Percentiles rank a stretch among this genome's conserved stretches.
Conservation (phyloP, 2,797 vertebrate genomes). For the Clarias fuscus region DNA sequence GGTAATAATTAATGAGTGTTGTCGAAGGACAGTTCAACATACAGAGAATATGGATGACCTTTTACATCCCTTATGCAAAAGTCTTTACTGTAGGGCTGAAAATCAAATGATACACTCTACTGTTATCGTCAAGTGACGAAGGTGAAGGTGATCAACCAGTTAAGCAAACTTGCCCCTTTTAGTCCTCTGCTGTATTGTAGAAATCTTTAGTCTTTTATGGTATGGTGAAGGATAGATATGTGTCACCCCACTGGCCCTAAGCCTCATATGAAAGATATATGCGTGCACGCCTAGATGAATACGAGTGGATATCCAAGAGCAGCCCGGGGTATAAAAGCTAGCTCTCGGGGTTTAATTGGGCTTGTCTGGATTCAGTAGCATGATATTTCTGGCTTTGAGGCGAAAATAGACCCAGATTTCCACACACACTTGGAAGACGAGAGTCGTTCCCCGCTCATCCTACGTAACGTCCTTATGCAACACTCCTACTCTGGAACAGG, state of each 20-base stretch:
- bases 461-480: constrained; percentile 52
- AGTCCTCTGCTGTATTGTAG: background rate
- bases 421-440: constrained; percentile 14
- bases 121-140: constrained; percentile 1
- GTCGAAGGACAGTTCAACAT: background rate
- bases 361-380: constrained; percentile 41
- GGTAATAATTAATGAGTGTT: background rate
- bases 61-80: background rate
- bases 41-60: background rate
- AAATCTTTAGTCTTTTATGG: constrained; percentile 14
- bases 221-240: constrained; percentile 26
- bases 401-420: constrained; percentile 31
- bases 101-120: constrained; percentile 17
- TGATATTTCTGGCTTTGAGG: constrained; percentile 17
- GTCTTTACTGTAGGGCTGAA: background rate
- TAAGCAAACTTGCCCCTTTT: constrained; percentile 14
- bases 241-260: constrained; percentile 1
- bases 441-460: constrained; percentile 40
- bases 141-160: constrained; percentile 27
- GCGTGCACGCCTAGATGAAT: constrained; percentile 24
- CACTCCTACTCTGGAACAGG: constrained; percentile 49
- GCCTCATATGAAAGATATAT: constrained; percentile 33
- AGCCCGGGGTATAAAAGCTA: constrained; percentile 15
- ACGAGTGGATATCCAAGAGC: constrained; percentile 4
- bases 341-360: constrained; percentile 45